Percentiles rank a stretch among this genome's conserved stretches.
phyloP scores from a whole-genome alignment of 92 coral and sea anemone species.

The Porites evermanni region DNA sequence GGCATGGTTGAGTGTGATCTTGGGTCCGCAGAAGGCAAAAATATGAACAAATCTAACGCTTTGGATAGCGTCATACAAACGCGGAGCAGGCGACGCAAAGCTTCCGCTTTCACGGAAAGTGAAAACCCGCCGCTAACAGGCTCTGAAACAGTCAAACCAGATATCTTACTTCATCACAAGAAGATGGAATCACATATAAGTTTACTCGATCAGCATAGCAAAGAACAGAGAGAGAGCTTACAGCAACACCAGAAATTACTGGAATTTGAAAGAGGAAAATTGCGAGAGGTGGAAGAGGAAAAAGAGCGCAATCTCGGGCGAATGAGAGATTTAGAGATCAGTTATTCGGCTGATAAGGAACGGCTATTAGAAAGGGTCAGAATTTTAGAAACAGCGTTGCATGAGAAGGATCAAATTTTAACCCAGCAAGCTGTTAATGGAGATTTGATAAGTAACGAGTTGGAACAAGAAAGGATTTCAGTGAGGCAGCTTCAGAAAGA shows the following conservation, averaged over 20 bases:
- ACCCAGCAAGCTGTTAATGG: constrained; percentile 58
- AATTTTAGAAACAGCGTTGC: constrained; percentile 51
- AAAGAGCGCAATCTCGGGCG: constrained; percentile 48
- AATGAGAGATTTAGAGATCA: constrained; percentile 38
- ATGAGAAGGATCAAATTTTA: constrained; percentile 59
- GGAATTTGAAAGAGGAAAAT: constrained; percentile 65
- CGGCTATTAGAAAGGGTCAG: constrained; percentile 71
- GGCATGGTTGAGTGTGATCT: constrained; percentile 6
- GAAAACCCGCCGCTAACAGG: background rate
- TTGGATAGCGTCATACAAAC: constrained; percentile 47
- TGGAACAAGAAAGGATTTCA: constrained; percentile 52
- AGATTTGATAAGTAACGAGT: constrained; percentile 58
- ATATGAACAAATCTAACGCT: constrained; percentile 15
- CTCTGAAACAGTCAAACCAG: constrained; percentile 49
- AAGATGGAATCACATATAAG: constrained; percentile 85
- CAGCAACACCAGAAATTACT: constrained; percentile 85
- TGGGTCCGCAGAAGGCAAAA: background rate
- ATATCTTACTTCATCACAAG: constrained; percentile 78
- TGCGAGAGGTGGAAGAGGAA: constrained; percentile 43
- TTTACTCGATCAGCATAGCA: constrained; percentile 86
- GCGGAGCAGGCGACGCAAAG: constrained; percentile 79
- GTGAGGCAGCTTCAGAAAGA: constrained; percentile 74
- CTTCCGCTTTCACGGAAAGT: constrained; percentile 14
- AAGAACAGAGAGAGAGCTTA: constrained; percentile 77
- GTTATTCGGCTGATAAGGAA: constrained; percentile 47